Evolutionary conservation across 2,888 invertebrate genomes (phyloP), one percentile per base, ranked within the genome.

Genomic region (Sinotaia quadrata): DNA sequence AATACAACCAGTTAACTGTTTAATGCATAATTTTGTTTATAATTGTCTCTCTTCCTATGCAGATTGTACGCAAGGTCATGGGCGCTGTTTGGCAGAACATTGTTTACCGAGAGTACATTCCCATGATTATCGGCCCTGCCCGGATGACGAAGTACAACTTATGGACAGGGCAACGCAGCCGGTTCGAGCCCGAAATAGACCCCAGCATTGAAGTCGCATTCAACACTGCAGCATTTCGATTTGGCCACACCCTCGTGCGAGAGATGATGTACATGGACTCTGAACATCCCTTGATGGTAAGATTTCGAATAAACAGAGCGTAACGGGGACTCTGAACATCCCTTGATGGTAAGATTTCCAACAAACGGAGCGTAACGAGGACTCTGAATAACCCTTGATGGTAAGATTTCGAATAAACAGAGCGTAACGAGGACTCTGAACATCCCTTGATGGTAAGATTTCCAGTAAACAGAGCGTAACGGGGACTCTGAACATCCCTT

Each of bases 221-320:
- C 87, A 97, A 98, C 0, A 97, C 98, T 0, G 98, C 98, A 10
- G 98, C 98, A 0, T 90, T 98, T 52, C 47, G 98, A 79, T 86
- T 98, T 86, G 98, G 98, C 0, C 98, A 99, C 88, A 94, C 97
- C 0, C 90, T 99, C 69, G 97, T 99, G 67, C 97, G 62, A 15
- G n/a, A 44, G 10, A 67, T 76, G 47, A 54, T 61, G 4, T 24
- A 69, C 2, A 62, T 61, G 33, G 58, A 65, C 33, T 36, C 58
- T 36, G 33, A 29, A 2, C 62, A 57, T 18, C 36, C 21, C 21
- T 54, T 73, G 7, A 52, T 44, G 51, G 67, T 62, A 52, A 24
- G 10, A n/a, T n/a, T n/a, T n/a, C n/a, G n/a, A n/a, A n/a, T n/a
- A n/a, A n/a, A n/a, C n/a, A n/a, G n/a, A n/a, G n/a, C n/a, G n/a